Evolutionary conservation across 1,140 invertebrate genomes (phyloP).

Genomic region (Dysdera silvatica): DNA sequence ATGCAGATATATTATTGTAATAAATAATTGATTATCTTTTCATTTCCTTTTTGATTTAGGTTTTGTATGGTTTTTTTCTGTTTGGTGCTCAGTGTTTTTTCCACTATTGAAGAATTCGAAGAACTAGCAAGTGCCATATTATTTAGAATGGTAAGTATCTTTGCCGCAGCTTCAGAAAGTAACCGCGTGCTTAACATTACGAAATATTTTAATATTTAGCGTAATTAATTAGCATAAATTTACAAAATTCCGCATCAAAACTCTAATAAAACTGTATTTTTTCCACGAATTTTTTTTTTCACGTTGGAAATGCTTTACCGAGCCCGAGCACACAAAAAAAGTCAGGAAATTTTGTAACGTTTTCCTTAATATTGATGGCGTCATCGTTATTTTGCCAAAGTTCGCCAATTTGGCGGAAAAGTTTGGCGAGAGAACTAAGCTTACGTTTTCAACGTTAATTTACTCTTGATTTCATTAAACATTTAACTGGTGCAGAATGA

Average conservation of each 20-base stretch:
- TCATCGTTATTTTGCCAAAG: too few species aligned
- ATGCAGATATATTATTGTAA: background rate
- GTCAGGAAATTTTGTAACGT: too few species aligned
- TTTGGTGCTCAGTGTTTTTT: conserved; percentile 74
- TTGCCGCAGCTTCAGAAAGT: background rate
- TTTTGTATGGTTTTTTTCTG: conserved; percentile 80
- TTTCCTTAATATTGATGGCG: too few species aligned
- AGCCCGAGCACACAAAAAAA: too few species aligned
- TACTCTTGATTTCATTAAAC: too few species aligned
- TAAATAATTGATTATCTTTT: background rate
- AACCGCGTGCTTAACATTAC: background rate
- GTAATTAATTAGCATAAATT: background rate
- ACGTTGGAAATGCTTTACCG: too few species aligned
- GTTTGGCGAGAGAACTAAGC: too few species aligned
- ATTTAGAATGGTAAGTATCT: conserved; percentile 57
- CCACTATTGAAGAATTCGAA: conserved; percentile 73
- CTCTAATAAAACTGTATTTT: background rate
- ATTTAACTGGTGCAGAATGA: too few species aligned
- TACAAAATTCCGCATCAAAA: background rate
- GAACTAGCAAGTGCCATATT: conserved; percentile 61
- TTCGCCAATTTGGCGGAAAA: too few species aligned
- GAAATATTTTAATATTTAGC: background rate
- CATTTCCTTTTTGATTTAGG: conserved; percentile 50
- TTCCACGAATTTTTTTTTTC: background rate
- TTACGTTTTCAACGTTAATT: too few species aligned